phyloP scores from a whole-genome alignment of 2,113 vertebrate species.

The Aphelocoma coerulescens region DNA sequence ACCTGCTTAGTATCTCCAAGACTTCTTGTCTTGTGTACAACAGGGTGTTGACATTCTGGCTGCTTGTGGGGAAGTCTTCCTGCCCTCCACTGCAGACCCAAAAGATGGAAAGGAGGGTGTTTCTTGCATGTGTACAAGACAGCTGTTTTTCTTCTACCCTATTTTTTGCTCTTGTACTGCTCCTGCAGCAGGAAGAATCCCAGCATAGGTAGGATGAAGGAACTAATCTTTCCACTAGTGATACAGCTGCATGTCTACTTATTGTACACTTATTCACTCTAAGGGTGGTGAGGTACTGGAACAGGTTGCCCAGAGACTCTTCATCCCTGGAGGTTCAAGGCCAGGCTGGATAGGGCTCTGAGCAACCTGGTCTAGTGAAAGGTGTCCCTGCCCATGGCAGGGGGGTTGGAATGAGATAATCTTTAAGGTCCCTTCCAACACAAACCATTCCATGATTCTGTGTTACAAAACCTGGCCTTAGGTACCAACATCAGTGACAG shows the following conservation, averaged over 20 bases:
- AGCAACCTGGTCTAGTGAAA: neutral
- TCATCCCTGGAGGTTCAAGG: neutral
- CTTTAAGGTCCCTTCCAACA: neutral
- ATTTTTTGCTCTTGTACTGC: neutral
- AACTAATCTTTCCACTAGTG: neutral
- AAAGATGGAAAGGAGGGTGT: neutral
- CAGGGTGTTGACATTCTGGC: neutral
- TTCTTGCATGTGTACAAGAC: neutral
- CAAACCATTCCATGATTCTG: neutral
- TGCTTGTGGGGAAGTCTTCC: neutral
- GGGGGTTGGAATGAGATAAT: neutral
- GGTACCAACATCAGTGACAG: neutral
- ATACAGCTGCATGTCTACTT: neutral
- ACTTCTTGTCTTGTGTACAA: neutral
- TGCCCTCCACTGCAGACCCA: neutral
- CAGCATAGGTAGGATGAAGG: neutral
- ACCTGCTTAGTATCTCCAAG: neutral
- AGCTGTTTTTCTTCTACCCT: neutral
- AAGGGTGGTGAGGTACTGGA: neutral
- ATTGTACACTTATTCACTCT: neutral
- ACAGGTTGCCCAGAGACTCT: neutral
- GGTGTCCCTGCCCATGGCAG: neutral
- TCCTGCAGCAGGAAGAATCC: neutral
- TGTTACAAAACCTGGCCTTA: neutral
- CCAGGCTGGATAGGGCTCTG: neutral